phyloP scores from a whole-genome alignment of 2,797 vertebrate genomes.

The Erpetoichthys calabaricus region DNA sequence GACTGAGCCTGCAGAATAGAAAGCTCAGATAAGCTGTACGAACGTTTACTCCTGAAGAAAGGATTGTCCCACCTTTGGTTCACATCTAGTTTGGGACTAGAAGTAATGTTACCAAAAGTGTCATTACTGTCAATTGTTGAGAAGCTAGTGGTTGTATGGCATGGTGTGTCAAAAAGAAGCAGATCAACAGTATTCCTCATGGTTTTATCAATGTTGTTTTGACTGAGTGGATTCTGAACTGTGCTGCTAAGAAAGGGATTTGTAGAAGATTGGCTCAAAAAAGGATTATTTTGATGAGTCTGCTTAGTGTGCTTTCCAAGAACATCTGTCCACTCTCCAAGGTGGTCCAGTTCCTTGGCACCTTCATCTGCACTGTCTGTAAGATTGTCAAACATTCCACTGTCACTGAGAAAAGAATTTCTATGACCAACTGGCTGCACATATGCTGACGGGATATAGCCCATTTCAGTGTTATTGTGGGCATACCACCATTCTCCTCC shows the following conservation, averaged over 20 bases:
- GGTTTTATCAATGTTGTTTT: slow-evolving; percentile 33
- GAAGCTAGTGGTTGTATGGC: slow-evolving; percentile 41
- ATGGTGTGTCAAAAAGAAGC: slow-evolving; percentile 58
- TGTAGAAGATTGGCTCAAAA: slow-evolving; percentile 55
- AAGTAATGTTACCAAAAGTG: slow-evolving; percentile 43
- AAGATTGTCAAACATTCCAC: slow-evolving; percentile 78
- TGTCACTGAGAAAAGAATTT: slow-evolving; percentile 79
- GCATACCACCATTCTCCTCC: slow-evolving; percentile 97
- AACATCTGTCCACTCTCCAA: slow-evolving; percentile 63
- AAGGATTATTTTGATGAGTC: slow-evolving; percentile 53
- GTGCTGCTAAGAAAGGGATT: slow-evolving; percentile 66
- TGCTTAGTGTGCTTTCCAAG: slow-evolving; percentile 35
- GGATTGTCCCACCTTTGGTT: slow-evolving; percentile 63
- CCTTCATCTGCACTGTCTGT: slow-evolving; percentile 69
- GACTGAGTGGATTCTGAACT: slow-evolving; percentile 27
- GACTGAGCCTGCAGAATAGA: slow-evolving; percentile 79
- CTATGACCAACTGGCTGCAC: slow-evolving; percentile 73
- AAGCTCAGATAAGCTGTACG: slow-evolving; percentile 87
- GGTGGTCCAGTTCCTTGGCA: slow-evolving; percentile 64
- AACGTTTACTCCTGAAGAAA: slow-evolving; percentile 85
- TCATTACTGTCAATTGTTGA: slow-evolving; percentile 27
- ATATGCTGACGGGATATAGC: slow-evolving; percentile 86
- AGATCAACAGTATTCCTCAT: slow-evolving; percentile 52
- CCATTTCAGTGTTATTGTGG: slow-evolving; percentile 94
- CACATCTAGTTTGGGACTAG: slow-evolving; percentile 28